Evolutionary conservation across 2,888 invertebrate species (phyloP).

Genomic region (Cryptosula pallasiana): DNA sequence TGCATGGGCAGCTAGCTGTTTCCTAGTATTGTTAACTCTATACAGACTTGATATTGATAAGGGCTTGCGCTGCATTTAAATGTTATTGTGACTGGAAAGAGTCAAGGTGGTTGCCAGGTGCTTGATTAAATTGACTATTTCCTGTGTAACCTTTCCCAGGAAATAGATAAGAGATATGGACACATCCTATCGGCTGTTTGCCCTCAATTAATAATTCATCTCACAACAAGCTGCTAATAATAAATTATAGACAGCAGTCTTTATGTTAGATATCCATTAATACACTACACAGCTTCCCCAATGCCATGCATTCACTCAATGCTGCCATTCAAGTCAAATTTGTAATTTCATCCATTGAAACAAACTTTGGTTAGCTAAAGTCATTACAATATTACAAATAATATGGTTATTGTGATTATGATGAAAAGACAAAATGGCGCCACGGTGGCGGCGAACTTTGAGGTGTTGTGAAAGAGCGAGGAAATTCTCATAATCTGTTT

Average conservation of each 20-base stretch:
- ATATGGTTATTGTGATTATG: background rate
- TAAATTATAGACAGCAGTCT: slow-evolving; percentile 5
- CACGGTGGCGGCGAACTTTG: background rate
- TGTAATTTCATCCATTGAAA: too few relatives aligned
- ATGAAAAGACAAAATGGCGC: background rate
- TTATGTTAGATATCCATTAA: background rate
- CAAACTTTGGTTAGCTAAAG: too few relatives aligned
- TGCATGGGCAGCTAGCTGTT: too few relatives aligned
- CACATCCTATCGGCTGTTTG: slow-evolving; percentile 24
- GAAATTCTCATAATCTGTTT: background rate
- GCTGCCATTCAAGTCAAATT: too few relatives aligned
- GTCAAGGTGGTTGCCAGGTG: slow-evolving; percentile 17
- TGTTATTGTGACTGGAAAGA: slow-evolving; percentile 16
- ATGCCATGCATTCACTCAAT: too few relatives aligned
- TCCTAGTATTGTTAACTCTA: background rate
- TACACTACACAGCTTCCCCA: background rate
- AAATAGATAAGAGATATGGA: slow-evolving; percentile 22
- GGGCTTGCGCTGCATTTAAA: background rate
- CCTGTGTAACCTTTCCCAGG: slow-evolving; percentile 24
- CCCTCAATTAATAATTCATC: slow-evolving; percentile 24
- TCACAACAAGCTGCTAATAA: slow-evolving; percentile 6
- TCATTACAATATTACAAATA: background rate
- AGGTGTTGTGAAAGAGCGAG: background rate
- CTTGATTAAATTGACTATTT: slow-evolving; percentile 22
- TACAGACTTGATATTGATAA: background rate